phyloP scores from a whole-genome alignment of 2,797 vertebrate species.

The Gymnoscopelus braueri region DNA sequence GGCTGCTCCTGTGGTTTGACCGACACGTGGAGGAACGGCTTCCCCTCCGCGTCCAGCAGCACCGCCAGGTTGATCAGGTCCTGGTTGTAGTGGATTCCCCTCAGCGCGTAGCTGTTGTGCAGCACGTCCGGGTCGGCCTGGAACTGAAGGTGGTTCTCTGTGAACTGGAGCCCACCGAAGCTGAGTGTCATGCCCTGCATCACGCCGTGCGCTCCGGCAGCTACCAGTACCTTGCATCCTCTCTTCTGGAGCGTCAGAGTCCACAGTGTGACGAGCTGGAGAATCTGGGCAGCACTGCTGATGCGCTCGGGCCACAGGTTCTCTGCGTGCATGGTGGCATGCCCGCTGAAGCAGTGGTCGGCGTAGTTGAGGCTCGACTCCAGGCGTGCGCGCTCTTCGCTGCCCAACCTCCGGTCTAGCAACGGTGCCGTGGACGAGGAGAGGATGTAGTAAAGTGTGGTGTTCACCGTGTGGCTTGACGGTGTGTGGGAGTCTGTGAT shows the following conservation, averaged over 20 bases:
- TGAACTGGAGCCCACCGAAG: slow-evolving; percentile 97
- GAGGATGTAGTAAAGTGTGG: slow-evolving; percentile 93
- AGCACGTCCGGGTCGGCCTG: slow-evolving; percentile 94
- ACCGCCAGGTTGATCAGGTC: slow-evolving; percentile 93
- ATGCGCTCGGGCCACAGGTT: slow-evolving; percentile 92
- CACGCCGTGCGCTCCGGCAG: slow-evolving; percentile 89
- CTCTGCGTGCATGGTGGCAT: slow-evolving; percentile 96
- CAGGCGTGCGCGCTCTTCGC: slow-evolving; percentile 85
- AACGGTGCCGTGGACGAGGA: slow-evolving; percentile 87
- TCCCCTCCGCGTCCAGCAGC: slow-evolving; percentile 87
- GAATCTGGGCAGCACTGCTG: slow-evolving; percentile 83
- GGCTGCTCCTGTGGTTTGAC: slow-evolving; percentile 91
- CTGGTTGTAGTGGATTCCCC: slow-evolving; percentile 93
- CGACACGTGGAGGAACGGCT: slow-evolving; percentile 92
- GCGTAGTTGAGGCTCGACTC: slow-evolving; percentile 93
- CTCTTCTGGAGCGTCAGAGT: slow-evolving; percentile 94
- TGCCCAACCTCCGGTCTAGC: slow-evolving; percentile 80
- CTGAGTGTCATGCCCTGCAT: slow-evolving; percentile 97
- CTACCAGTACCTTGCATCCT: slow-evolving; percentile 91
- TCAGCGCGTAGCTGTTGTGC: slow-evolving; percentile 95
- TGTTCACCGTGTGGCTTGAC: slow-evolving; percentile 91
- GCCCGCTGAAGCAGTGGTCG: slow-evolving; percentile 97
- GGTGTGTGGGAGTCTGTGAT: slow-evolving; percentile 93
- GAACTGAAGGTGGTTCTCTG: slow-evolving; percentile 98
- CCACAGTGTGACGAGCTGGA: slow-evolving; percentile 95